A percentile compares a stretch with the other conserved stretches of the same genome.
phyloP scores from a whole-genome alignment of 2,888 invertebrate species.

The Nipponacmea schrenckii region DNA sequence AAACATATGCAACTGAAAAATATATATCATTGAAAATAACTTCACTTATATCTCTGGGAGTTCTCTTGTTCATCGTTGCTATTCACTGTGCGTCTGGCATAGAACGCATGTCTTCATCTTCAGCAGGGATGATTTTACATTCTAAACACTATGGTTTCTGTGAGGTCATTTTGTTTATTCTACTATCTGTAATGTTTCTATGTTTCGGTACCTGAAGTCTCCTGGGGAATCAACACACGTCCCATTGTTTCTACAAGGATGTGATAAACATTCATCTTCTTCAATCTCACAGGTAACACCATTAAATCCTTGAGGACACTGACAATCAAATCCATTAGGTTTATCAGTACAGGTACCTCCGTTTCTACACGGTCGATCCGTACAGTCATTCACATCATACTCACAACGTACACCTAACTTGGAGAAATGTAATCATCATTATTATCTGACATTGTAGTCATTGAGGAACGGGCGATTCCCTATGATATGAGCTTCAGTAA shows the following conservation, averaged over 20 bases:
- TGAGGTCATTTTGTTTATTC: too few species aligned
- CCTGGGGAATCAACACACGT: constrained; percentile 55
- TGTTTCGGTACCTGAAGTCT: constrained; percentile 35
- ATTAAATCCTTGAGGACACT: constrained; percentile 42
- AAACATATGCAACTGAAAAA: constrained; percentile 41
- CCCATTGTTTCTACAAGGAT: constrained; percentile 75
- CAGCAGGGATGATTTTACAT: too few species aligned
- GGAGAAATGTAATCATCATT: not conserved
- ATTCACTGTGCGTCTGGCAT: too few species aligned
- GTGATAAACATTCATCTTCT: constrained; percentile 74
- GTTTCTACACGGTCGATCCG: constrained; percentile 47
- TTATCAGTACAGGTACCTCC: constrained; percentile 52
- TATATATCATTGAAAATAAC: too few species aligned
- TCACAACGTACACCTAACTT: constrained; percentile 45
- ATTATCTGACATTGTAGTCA: not conserved
- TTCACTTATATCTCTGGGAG: too few species aligned
- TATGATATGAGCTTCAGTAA: too few species aligned
- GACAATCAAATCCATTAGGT: constrained; percentile 42
- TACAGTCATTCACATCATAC: constrained; percentile 53
- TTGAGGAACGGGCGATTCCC: too few species aligned
- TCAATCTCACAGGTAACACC: constrained; percentile 41
- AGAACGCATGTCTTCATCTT: too few species aligned
- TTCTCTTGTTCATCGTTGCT: too few species aligned
- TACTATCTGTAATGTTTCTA: too few species aligned
- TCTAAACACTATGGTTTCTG: too few species aligned